Evolutionary conservation across 1,140 invertebrate genomes (phyloP), one percentile per base, ranked within the genome.

Genomic region (Laupala kohalensis): DNA sequence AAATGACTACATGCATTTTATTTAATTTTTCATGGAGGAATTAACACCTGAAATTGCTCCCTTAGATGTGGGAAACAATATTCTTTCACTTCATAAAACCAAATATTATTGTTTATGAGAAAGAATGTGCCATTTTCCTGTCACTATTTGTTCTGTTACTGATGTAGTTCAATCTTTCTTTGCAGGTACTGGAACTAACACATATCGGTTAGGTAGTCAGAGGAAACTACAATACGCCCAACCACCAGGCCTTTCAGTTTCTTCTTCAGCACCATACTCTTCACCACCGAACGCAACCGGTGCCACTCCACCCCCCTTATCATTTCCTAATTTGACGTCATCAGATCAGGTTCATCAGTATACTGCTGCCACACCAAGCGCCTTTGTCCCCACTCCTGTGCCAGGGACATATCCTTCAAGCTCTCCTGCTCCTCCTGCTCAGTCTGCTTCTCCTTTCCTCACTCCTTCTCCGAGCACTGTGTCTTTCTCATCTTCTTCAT

Each of bases 201-300:
- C 70, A 12, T 71, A 71, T 28, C 25, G 70, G 29, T 62, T 71
- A 63, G 70, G 70, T n/a, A 71, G 62, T 25, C 70, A 71, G 24
- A 71, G 64, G 70, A 71, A 71, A 26, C 26, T 28, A 29, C 63
- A 64, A 5, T 71, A 71, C 64, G 70, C 70, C 27, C 70, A 66
- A 53, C 70, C 70, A 23, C 70, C 70, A 28, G 70, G 70, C 12
- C 70, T 71, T 0, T 65, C 70, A 27, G 26, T 25, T 15, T 62
- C 70, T 23, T 19, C 64, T 53, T 53, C 37, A 13, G 9, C 37
- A 13, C 19, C 37, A 53, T 9, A 13, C 19, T 53, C 9, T 53
- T 53, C 37, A 13, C 28, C 26, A 27, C 12, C 13, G 2, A 5
- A 25, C 30, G 29, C 23, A 13, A 2, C 29, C 70, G 13, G n/a